These are phyloP conservation scores for Cyphomyrus discorhynchus DNA, from an alignment of 2,113 vertebrate genomes.

Conservation along the genomic window DNA sequence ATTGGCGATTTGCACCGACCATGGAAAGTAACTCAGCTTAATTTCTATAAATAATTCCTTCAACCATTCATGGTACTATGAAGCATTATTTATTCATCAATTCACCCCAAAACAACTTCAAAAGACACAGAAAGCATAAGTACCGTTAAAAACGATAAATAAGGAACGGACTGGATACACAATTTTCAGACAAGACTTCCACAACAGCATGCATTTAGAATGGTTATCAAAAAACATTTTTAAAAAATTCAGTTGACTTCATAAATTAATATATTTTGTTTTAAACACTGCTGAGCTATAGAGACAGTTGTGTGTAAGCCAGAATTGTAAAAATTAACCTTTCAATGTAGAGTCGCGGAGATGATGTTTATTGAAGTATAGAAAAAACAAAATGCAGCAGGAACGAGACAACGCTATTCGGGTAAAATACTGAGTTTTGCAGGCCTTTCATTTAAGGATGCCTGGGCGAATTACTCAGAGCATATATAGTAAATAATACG, in stretches of 20 bases:
- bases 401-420: background rate
- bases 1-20: background rate
- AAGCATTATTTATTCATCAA: conserved; percentile 8
- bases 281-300: background rate
- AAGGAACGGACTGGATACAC: background rate
- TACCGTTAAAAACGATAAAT: background rate
- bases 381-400: background rate
- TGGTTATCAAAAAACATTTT: background rate
- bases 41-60: background rate
- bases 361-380: background rate
- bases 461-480: background rate
- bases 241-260: background rate
- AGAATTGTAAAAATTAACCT: background rate
- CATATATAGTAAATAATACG: background rate
- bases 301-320: background rate
- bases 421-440: background rate
- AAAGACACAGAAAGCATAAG: background rate
- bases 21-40: background rate
- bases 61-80: background rate
- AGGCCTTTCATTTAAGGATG: background rate
- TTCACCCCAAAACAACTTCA: background rate
- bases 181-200: conserved; percentile 2
- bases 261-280: background rate
- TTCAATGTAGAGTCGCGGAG: background rate
- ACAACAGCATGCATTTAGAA: conserved; percentile 14